Conservation (phyloP, 2,113 vertebrate species). For the Eonycteris spelaea region DNA sequence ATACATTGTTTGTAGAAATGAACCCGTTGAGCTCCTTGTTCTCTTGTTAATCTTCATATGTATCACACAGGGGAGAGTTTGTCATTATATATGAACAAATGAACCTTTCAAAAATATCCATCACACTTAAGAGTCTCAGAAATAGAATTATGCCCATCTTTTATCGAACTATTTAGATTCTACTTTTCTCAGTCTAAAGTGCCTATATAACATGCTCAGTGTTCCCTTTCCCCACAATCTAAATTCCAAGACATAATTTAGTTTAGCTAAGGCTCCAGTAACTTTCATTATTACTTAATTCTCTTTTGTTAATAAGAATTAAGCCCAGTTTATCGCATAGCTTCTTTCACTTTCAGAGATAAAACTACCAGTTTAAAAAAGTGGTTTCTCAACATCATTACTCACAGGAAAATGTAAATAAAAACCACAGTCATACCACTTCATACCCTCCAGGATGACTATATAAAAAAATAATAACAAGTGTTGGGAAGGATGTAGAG, state of each 20-base stretch:
- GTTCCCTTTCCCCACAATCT: background rate
- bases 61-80: background rate
- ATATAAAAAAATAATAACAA: background rate
- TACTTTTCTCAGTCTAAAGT: background rate
- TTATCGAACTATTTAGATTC: background rate
- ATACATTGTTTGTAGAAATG: background rate
- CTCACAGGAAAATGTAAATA: background rate
- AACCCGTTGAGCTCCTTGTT: background rate
- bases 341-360: slow-evolving; percentile 9
- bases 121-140: background rate
- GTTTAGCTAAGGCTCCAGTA: background rate
- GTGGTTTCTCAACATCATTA: background rate
- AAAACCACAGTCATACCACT: background rate
- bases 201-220: background rate
- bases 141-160: background rate
- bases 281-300: slow-evolving; percentile 15
- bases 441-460: background rate
- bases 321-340: background rate
- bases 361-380: background rate
- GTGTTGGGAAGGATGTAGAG: background rate
- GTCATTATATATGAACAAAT: background rate
- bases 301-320: background rate
- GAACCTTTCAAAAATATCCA: background rate
- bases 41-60: background rate
- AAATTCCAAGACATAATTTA: background rate